These are phyloP conservation scores for Astyanax mexicanus DNA, from an alignment of 2,797 vertebrate genomes.

Conservation along the genomic window DNA sequence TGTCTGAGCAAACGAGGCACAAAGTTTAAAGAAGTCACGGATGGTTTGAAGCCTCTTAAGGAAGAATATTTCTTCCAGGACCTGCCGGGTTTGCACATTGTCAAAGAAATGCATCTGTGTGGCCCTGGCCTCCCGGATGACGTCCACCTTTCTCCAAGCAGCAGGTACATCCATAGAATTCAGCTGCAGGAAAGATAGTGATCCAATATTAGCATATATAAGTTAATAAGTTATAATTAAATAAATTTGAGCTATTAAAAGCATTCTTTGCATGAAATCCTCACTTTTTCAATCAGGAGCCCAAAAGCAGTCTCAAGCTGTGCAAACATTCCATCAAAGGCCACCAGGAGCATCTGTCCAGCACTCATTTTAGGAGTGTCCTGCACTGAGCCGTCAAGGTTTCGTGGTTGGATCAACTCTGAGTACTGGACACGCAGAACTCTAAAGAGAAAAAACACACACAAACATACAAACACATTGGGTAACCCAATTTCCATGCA, in stretches of 20 bases:
- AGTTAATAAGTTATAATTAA: no score
- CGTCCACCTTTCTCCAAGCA: conserved; percentile 94
- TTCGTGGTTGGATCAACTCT: conserved; percentile 96
- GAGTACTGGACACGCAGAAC: conserved; percentile 94
- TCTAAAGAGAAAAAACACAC: conserved; percentile 67
- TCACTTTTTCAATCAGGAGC: conserved; percentile 95
- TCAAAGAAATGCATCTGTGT: conserved; percentile 94
- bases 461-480: no score
- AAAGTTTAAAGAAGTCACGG: conserved; percentile 94
- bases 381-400: conserved; percentile 82
- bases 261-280: no score
- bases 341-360: conserved; percentile 97
- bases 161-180: conserved; percentile 93
- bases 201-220: no score
- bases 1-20: conserved; percentile 92
- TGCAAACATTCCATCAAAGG: conserved; percentile 99
- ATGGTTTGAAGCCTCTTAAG: conserved; percentile 95
- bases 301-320: conserved; percentile 96
- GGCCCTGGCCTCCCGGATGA: conserved; percentile 90
- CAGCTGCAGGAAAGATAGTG: conserved; percentile 75
- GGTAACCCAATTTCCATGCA: background rate
- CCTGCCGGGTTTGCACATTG: conserved; percentile 84
- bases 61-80: conserved; percentile 96
- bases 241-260: no score
- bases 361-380: conserved; percentile 98